phyloP scores from a whole-genome alignment of 2,888 invertebrate genomes.

The Drosophila bunnanda region DNA sequence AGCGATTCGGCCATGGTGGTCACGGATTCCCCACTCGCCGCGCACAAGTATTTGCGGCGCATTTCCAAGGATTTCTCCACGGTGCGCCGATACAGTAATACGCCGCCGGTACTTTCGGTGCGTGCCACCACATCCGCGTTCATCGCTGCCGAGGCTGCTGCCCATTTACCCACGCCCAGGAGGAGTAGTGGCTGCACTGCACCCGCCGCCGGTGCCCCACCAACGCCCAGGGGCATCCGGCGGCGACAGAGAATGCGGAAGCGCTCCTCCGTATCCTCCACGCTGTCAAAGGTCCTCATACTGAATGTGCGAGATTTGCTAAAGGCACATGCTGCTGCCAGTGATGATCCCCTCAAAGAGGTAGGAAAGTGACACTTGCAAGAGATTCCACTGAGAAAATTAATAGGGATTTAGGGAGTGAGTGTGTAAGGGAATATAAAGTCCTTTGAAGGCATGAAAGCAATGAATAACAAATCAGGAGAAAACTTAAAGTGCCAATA shows the following conservation, averaged over 20 bases:
- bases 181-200: background rate
- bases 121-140: constrained; percentile 37
- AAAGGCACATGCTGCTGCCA: constrained; percentile 70
- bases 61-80: constrained; percentile 80
- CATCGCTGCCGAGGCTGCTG: constrained; percentile 27
- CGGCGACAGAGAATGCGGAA: constrained; percentile 76
- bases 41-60: constrained; percentile 77
- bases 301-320: constrained; percentile 84
- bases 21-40: constrained; percentile 64
- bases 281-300: constrained; percentile 83
- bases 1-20: constrained; percentile 58
- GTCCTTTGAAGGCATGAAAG: background rate
- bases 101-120: constrained; percentile 48
- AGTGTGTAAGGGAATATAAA: background rate
- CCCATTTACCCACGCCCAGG: constrained; percentile 10
- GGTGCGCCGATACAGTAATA: constrained; percentile 78
- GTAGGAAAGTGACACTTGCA: constrained; percentile 46
- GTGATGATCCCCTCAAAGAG: constrained; percentile 66
- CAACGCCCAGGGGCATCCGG: constrained; percentile 72
- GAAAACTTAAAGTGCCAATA: no score
- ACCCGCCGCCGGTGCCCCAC: constrained; percentile 8
- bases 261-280: constrained; percentile 83
- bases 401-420: background rate
- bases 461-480: background rate
- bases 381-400: background rate